These are phyloP conservation scores for Brassicogethes aeneus DNA, from an alignment of 2,888 invertebrate genomes.

Conservation along the genomic window DNA sequence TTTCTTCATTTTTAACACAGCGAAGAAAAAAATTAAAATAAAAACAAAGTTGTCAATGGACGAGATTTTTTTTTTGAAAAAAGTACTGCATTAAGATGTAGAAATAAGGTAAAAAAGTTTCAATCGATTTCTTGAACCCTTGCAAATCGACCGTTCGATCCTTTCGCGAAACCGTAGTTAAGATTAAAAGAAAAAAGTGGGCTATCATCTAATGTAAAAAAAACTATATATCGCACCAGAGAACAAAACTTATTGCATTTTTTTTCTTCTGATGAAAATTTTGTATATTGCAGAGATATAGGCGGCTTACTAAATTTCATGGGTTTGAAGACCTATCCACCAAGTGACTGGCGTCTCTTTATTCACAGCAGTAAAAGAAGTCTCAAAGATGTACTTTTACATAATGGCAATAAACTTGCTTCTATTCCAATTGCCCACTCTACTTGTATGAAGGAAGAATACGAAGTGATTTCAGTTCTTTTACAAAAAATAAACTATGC, in stretches of 20 bases:
- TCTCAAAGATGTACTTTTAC: conserved; percentile 6
- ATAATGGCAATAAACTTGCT: conserved; percentile 24
- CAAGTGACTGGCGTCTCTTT: conserved; percentile 9
- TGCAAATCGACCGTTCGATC: no score
- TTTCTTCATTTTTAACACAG: no score
- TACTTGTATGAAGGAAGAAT: conserved; percentile 12
- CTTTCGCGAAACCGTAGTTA: no score
- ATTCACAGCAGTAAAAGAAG: conserved; percentile 7
- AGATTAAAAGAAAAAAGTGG: neutral
- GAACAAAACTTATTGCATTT: conserved; percentile 11
- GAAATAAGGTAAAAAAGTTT: no score
- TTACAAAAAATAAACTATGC: conserved; percentile 11
- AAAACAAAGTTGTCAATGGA: no score
- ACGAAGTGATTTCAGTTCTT: conserved; percentile 7
- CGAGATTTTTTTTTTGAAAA: no score
- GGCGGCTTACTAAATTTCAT: conserved; percentile 9
- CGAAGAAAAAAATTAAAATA: no score
- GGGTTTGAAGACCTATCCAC: conserved; percentile 13
- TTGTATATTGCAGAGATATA: conserved; percentile 15
- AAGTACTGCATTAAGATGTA: no score
- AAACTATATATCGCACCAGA: conserved; percentile 1
- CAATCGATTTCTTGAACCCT: no score
- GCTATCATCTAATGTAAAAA: neutral
- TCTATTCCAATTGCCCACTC: conserved; percentile 7
- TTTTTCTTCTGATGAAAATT: conserved; percentile 13